Base-by-base conservation (phyloP, 92 coral and sea anemone genomes). In the Muricea muricata region DNA sequence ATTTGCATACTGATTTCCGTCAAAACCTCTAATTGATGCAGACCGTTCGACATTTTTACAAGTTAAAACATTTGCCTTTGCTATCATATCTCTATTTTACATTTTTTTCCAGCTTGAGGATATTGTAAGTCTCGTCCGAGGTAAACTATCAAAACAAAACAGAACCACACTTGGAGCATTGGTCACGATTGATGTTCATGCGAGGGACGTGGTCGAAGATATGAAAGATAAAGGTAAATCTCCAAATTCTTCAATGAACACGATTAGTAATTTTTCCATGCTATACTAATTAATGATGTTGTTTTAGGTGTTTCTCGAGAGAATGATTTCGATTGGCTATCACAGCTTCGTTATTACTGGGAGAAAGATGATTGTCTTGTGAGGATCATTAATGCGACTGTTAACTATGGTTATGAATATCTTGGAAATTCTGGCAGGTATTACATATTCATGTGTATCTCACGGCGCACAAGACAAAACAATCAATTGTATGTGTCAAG, bases 351-450 rank as follows among this genome's bases (percentile, higher is more conserved):
- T 17, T 97, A 97, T 80, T 97, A 97, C 92, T 97, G 99, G 99
- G 98, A 94, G 65, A 92, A 90, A 66, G 98, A 92, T 13, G 89
- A 90, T 23, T 97, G 99, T 56, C 81, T 93, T 47, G 98, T 97
- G 73, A 91, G 99, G 46, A 97, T 97, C 61, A 97, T 94, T 72
- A 97, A 97, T 55, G 98, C 99, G 40, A 92, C 94, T 33, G 99
- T 97, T 21, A 92, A 89, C 68, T 97, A 97, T 90, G 99, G 99
- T 23, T 97, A 93, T 78, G 99, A 97, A 83, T 97, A 97, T 85
- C 98, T 97, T 26, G 99, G 99, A 28, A 97, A 97, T 90, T 97
- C 99, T 29, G 99, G 99, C 93, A 93, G 99, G 99, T 97, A 17
- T 37, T 4, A 37, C 9, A 9, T 4, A 37, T 34, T 20, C n/a